Evolutionary conservation across 1,140 invertebrate species (phyloP), one percentile per base, ranked within the genome.

Genomic region (Orchestia grillus): DNA sequence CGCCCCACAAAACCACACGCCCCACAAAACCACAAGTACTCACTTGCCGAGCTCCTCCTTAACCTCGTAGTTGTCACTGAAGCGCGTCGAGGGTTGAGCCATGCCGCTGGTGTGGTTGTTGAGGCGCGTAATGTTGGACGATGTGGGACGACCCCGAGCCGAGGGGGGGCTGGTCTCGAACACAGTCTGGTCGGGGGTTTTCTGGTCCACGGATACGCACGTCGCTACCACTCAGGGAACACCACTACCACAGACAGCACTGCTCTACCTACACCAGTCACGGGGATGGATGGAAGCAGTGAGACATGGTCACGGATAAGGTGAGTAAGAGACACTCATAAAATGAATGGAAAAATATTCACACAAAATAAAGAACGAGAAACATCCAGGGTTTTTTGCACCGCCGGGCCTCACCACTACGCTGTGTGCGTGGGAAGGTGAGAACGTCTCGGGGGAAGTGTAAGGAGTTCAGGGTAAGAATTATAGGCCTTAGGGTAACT

Each of bases 11-110:
- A n/a, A n/a, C n/a, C n/a, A n/a, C n/a, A n/a, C n/a, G n/a, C n/a
- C n/a, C n/a, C n/a, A n/a, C n/a, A 53, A 53, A 40, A 87, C 36
- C 8, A 40, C 8, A 40, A 44, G 87, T 98, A 99, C 99, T 98
- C 98, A 99, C 99, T 99, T 99, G 97, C 99, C 99, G 97, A 99
- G 98, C 98, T 99, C 99, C 98, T 99, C 99, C 98, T 99, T 99
- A 97, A 99, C 98, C 97, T 99, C 99, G 98, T 99, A 99, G 98
- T 99, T 99, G 98, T 99, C 99, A 98, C 99, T 99, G 98, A 99
- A 99, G 97, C 98, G 98, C 57, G 97, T 97, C 57, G 97, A 97
- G 88, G 97, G 97, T 87, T 97, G 97, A 96, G 97, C 97, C 97
- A 97, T 97, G 96, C 95, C 91, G 96, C 95, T 96, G 62, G 11